These are phyloP conservation scores for Uropsilus gracilis DNA, from an alignment of 2,113 vertebrate genomes.

Conservation along the genomic window DNA sequence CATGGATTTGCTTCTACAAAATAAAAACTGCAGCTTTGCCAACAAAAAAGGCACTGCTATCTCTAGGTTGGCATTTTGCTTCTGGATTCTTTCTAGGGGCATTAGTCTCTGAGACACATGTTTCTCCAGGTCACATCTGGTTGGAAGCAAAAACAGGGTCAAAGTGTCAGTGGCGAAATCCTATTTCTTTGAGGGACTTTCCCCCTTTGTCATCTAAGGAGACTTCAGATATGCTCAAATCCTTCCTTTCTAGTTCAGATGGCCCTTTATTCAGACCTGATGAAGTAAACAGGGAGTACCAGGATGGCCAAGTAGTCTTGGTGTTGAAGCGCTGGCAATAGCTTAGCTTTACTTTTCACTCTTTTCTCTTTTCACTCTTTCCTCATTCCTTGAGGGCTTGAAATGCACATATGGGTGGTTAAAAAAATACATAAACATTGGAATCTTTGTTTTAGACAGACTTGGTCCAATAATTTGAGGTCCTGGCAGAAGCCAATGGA, in stretches of 20 bases:
- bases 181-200: neutral
- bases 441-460: neutral
- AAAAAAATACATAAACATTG: neutral
- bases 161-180: neutral
- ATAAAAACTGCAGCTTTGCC: neutral
- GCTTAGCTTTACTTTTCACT: neutral
- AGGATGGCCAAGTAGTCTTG: neutral
- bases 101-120: neutral
- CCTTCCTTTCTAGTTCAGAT: neutral
- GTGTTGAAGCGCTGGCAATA: neutral
- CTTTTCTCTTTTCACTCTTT: neutral
- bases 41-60: neutral
- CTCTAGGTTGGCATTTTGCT: neutral
- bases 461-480: neutral
- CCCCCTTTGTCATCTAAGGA: neutral
- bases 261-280: no score
- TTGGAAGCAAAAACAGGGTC: neutral
- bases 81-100: neutral
- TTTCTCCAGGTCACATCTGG: neutral
- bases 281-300: neutral
- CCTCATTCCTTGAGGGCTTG: neutral
- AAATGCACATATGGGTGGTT: neutral
- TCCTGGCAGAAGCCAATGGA: neutral
- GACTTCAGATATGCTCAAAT: neutral
- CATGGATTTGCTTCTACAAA: neutral